These are phyloP conservation scores for Xestia c-nigrum DNA, from an alignment of 2,888 invertebrate species.

Conservation along the genomic window DNA sequence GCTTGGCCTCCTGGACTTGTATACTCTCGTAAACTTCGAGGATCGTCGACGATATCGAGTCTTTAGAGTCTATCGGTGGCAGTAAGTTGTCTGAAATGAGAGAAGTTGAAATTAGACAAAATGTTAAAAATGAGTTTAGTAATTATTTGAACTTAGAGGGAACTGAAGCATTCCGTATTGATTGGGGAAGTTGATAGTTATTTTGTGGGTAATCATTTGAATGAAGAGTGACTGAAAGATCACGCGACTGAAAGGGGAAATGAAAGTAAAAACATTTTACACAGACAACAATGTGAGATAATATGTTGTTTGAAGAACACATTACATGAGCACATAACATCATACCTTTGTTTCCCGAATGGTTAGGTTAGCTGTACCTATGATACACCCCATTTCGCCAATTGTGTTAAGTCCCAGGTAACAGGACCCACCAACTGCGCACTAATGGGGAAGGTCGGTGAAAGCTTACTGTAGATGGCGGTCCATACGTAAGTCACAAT, in stretches of 20 bases:
- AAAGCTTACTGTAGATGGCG: neutral
- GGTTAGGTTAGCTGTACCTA: neutral
- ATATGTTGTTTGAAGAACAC: neutral
- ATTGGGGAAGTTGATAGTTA: neutral
- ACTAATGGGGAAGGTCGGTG: neutral
- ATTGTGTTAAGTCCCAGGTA: neutral
- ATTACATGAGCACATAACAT: neutral
- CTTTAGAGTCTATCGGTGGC: slow-evolving; percentile 78
- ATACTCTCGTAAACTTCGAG: slow-evolving; percentile 80
- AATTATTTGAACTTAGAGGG: neutral
- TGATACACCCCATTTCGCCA: neutral
- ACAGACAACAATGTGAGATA: neutral
- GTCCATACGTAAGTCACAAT: neutral
- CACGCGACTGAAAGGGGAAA: neutral
- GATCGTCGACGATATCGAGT: slow-evolving; percentile 78
- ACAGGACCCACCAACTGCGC: neutral
- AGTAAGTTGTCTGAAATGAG: slow-evolving; percentile 75
- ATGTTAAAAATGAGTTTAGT: neutral
- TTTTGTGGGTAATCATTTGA: neutral
- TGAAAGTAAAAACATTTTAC: too few relatives aligned
- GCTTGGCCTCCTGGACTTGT: slow-evolving; percentile 80
- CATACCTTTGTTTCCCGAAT: neutral
- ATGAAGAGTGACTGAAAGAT: slow-evolving; percentile 8
- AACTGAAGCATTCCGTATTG: neutral
- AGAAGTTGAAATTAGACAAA: neutral